These are phyloP conservation scores for Phasianus colchicus DNA, from an alignment of 2,113 vertebrate genomes.

Conservation along the genomic window DNA sequence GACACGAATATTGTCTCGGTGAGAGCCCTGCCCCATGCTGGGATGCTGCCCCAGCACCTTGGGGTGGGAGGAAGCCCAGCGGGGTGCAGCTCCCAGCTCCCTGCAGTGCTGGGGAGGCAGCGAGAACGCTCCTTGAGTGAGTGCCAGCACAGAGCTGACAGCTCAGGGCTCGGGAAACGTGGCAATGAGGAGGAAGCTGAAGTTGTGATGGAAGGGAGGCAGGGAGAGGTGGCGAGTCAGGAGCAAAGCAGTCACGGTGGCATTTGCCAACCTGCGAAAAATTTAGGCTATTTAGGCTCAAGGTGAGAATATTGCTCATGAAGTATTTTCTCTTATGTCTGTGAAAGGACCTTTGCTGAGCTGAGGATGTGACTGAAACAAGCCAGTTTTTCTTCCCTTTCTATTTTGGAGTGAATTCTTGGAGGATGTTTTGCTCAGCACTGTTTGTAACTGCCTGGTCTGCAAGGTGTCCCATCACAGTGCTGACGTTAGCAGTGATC, in stretches of 20 bases:
- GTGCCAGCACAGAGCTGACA: constrained; percentile 19
- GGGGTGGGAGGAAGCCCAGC: neutral
- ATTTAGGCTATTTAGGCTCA: neutral
- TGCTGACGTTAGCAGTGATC: neutral
- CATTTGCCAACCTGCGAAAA: neutral
- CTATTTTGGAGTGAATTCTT: neutral
- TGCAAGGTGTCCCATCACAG: neutral
- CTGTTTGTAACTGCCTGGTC: neutral
- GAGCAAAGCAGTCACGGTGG: neutral
- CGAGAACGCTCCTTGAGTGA: neutral
- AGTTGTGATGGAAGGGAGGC: neutral
- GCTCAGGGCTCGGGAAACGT: neutral
- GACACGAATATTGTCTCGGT: neutral
- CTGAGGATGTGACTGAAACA: neutral
- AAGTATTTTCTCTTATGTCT: neutral
- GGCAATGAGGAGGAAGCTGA: neutral
- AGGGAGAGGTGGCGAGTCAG: neutral
- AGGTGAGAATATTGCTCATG: neutral
- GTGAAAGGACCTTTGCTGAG: neutral
- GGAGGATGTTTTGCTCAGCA: neutral
- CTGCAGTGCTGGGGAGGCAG: neutral
- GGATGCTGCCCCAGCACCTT: neutral
- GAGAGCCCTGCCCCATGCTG: neutral
- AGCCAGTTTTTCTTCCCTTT: neutral
- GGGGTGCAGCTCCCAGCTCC: neutral